Base-by-base conservation (phyloP, 2,888 invertebrate genomes). In the Pyrochroa serraticornis region DNA sequence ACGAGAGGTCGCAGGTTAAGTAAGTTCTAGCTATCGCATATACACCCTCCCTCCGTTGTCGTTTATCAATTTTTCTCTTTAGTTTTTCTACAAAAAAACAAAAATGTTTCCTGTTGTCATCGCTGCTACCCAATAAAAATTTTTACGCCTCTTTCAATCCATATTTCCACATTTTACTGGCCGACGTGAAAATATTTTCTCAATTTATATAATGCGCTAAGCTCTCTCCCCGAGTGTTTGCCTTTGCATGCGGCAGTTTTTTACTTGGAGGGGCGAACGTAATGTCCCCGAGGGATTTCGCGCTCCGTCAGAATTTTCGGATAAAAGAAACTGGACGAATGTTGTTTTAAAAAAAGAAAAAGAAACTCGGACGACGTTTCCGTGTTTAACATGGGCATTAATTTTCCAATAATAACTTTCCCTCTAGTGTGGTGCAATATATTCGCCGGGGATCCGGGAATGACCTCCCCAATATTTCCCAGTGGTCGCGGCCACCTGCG, bases 1-100 rank as follows among this genome's bases (percentile, higher is more conserved):
- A 77, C 70, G 72, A 71, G 73, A 73, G 77, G 76, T 76, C 75
- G 68, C 62, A 73, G 77, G 77, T 77, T 77, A 77, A 77, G 72
- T 71, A 70, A 72, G 66, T 72, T 66, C 60, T 66, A 44, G 58
- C 54, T 55, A 57, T 60, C 58, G 54, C 60, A 42, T 58, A 49
- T 44, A 57, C 53, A 58, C 55, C 59, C 54, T 52, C 60, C 38
- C 22, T 22, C 22, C 30, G 36, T 3, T 13, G 36, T 35, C 58
- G 52, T 58, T 58, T 58, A 58, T 58, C 58, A 58, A 34, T 22
- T 22, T 22, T 22, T 5, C 22, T 22, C 22, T 22, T 22, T 22
- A 22, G 22, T 22, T 22, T 2, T 2, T 22, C 3, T 22, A 5
- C 5, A 3, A 22, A 22, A 22, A 22, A 2, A 22, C 5, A 22